Base-by-base conservation (phyloP, 2,113 vertebrate genomes). In the Phrynosoma blainvillii region DNA sequence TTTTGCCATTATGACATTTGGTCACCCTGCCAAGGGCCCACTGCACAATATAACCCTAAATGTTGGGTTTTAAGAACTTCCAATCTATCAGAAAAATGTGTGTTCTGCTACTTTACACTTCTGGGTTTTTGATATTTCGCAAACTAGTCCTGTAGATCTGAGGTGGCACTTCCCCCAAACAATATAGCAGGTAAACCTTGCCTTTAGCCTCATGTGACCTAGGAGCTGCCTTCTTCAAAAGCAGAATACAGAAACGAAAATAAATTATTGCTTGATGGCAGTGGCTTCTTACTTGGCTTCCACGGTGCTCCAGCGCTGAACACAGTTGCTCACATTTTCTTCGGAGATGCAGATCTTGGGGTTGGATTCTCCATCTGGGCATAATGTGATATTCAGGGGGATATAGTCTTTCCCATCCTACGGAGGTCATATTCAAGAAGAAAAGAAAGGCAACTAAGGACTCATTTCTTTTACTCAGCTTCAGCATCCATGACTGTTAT, bases 381-480 rank as follows among this genome's bases (percentile, higher is more conserved):
- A 95, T 94, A 98, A 88, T 40, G 97, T 97, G n/a, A 97, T 98
- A 95, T 98, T 98, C 94, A 99, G 96, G 65, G 98, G 98, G 89
- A 99, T 99, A 74, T 99, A 99, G 92, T 99, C 98, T 93, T 99
- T 99, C 5, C 98, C 98, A 90, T 98, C 98, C 98, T 99, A 40
- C 54, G 10, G 8, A 59, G 87, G 82, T 12, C 30, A 65, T 32
- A 80, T 83, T 56, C 88, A 32, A n/a, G 84, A 54, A 90, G 77
- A 75, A 42, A 84, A 86, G 0, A 32, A 54, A 80, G 54, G 5
- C 40, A 73, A 42, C 59, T n/a, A 89, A 47, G 36, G 59, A 10
- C 52, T 0, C 14, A 66, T 76, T 59, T 56, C 79, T 84, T 27
- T 74, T 71, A 11, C 32, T 79, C 73, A 40, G 18, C 7, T 0